phyloP scores from a whole-genome alignment of 2,113 vertebrate species.

The Sus scrofa region T2T-Sscrofa CM000813.6:42457501-42458000 shows the following conservation, averaged over 20 bases:
- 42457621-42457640: neutral
- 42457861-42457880: neutral
- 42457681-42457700: no score
- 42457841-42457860: neutral
- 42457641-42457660: constrained; percentile 40
- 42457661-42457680: neutral
- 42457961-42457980: constrained; percentile 66
- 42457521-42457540: neutral
- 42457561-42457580: constrained; percentile 1
- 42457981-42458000: constrained; percentile 50
- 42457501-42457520: neutral
- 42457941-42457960: constrained; percentile 4
- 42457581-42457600: neutral
- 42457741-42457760: no score
- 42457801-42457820: no score
- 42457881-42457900: constrained; percentile 11
- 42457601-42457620: no score
- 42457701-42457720: no score
- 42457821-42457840: no score
- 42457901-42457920: neutral
- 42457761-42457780: no score
- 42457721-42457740: no score
- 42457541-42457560: constrained; percentile 15
- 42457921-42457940: constrained; percentile 57
- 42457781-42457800: no score